Evolutionary conservation across 2,888 invertebrate species (phyloP).

Genomic region (Mesoligia furuncula): DNA sequence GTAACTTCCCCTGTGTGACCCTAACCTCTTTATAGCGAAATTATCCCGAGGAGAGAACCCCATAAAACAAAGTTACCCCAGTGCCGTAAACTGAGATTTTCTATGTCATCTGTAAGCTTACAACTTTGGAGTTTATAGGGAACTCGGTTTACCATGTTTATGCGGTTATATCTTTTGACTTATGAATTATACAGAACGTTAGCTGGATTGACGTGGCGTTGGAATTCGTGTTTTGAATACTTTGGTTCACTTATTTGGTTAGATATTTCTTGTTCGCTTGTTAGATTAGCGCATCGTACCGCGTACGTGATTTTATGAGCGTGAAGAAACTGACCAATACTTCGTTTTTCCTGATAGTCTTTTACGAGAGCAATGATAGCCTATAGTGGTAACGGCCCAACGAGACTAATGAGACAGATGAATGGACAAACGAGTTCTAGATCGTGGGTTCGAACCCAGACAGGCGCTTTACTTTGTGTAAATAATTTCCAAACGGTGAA

Average conservation of each 20-base stretch:
- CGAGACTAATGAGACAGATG: too few relatives aligned
- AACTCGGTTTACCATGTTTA: slow-evolving; percentile 57
- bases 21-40: slow-evolving; percentile 67
- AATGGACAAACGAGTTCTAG: neutral
- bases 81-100: slow-evolving; percentile 69
- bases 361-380: too few relatives aligned
- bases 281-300: neutral
- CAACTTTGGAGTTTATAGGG: slow-evolving; percentile 62
- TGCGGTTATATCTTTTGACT: slow-evolving; percentile 53
- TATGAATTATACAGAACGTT: slow-evolving; percentile 61
- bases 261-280: slow-evolving; percentile 14
- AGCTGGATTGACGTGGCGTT: slow-evolving; percentile 43
- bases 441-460: too few relatives aligned
- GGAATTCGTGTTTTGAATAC: slow-evolving; percentile 37
- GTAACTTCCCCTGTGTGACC: slow-evolving; percentile 56
- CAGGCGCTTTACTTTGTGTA: neutral
- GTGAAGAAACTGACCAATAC: neutral
- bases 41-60: slow-evolving; percentile 66
- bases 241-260: slow-evolving; percentile 11
- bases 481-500: neutral
- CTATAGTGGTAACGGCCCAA: too few relatives aligned
- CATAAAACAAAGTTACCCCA: slow-evolving; percentile 70
- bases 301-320: neutral
- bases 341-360: neutral
- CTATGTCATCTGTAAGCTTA: slow-evolving; percentile 68